Percentiles rank a stretch among this genome's conserved stretches.
phyloP scores from a whole-genome alignment of 2,113 vertebrate genomes.

The Dinomys branickii region DNA sequence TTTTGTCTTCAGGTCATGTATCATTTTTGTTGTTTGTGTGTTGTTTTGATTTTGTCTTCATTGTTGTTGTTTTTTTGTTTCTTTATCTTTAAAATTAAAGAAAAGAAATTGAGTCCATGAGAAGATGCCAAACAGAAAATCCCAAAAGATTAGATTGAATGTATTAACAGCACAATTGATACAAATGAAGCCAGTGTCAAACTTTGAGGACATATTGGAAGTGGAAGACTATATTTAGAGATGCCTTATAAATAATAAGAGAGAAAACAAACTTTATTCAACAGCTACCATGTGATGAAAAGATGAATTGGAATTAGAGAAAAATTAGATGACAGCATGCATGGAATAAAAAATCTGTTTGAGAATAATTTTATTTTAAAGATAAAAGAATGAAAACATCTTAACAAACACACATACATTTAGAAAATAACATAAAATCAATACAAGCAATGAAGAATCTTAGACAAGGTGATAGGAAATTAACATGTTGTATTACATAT shows the following conservation, averaged over 20 bases:
- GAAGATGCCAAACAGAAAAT: background rate
- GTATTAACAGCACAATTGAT: background rate
- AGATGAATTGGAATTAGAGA: background rate
- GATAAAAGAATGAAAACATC: too few relatives aligned
- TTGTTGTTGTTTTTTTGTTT: too few relatives aligned
- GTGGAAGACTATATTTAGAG: background rate
- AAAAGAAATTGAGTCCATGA: background rate
- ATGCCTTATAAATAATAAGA: background rate
- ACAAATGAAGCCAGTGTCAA: background rate
- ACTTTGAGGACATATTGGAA: background rate
- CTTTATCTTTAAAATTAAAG: too few relatives aligned
- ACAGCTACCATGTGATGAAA: background rate
- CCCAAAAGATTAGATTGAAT: background rate
- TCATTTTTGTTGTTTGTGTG: too few relatives aligned
- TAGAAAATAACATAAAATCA: too few relatives aligned
- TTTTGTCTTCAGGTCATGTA: too few relatives aligned
- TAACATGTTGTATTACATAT: too few relatives aligned
- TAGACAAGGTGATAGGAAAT: too few relatives aligned
- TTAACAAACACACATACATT: too few relatives aligned
- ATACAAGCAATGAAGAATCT: too few relatives aligned
- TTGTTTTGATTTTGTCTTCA: too few relatives aligned
- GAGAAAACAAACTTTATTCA: background rate
- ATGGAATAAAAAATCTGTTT: background rate
- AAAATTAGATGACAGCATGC: background rate
- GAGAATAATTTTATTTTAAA: background rate